These are phyloP conservation scores for Volucella bombylans DNA, from an alignment of 2,888 invertebrate species.

Conservation along the genomic window DNA sequence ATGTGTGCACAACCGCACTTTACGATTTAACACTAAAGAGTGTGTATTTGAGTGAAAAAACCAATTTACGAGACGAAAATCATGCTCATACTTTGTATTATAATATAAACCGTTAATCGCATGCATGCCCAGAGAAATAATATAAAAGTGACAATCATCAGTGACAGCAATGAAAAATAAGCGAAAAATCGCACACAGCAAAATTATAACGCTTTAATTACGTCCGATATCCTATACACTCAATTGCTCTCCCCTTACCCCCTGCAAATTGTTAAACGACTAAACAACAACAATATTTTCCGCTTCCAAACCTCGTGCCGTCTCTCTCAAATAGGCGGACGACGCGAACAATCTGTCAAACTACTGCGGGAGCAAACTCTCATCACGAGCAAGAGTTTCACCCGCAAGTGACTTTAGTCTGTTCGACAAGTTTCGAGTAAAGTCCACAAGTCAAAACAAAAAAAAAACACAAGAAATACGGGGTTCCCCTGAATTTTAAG, in stretches of 20 bases:
- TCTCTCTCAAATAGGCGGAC: slow-evolving; percentile 35
- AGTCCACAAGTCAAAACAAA: neutral
- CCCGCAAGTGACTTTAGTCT: slow-evolving; percentile 51
- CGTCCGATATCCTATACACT: slow-evolving; percentile 39
- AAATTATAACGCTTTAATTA: slow-evolving; percentile 58
- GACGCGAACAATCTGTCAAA: slow-evolving; percentile 24
- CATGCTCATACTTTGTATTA: slow-evolving; percentile 8
- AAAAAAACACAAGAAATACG: neutral
- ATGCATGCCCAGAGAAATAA: neutral
- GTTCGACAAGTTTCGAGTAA: slow-evolving; percentile 7
- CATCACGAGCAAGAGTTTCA: slow-evolving; percentile 53
- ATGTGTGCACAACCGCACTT: too few species aligned
- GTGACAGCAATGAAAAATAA: slow-evolving; percentile 37
- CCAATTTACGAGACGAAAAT: slow-evolving; percentile 23
- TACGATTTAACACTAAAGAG: too few species aligned
- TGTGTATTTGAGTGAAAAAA: slow-evolving; percentile 1
- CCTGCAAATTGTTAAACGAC: neutral
- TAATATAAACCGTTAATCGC: slow-evolving; percentile 38
- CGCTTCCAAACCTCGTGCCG: slow-evolving; percentile 27
- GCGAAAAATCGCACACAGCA: slow-evolving; percentile 42
- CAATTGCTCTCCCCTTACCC: slow-evolving; percentile 8
- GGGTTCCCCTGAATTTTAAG: slow-evolving; percentile 14
- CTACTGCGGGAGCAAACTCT: slow-evolving; percentile 46
- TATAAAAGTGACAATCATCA: slow-evolving; percentile 10
- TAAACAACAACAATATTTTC: slow-evolving; percentile 6